phyloP scores from a whole-genome alignment of 2,797 vertebrate species.

The Myotis daubentonii region DNA sequence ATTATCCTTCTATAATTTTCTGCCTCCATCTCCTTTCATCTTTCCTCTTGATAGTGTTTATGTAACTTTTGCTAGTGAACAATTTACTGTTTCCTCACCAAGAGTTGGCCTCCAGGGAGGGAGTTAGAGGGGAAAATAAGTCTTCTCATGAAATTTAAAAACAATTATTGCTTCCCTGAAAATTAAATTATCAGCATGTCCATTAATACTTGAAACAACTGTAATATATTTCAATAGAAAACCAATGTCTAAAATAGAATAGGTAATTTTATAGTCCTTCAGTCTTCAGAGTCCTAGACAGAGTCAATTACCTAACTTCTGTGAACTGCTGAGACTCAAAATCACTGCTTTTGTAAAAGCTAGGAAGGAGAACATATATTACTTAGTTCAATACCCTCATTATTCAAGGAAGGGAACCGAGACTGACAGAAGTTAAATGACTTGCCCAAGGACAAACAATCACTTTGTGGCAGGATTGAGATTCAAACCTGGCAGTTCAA shows the following conservation, averaged over 20 bases:
- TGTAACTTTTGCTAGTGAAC: constrained; percentile 46
- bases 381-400: constrained; percentile 31
- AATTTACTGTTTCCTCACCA: constrained; percentile 17
- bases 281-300: constrained; percentile 27
- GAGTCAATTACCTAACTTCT: constrained; percentile 47
- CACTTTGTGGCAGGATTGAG: neutral
- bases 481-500: constrained; percentile 45
- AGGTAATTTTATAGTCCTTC: constrained; percentile 55
- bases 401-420: constrained; percentile 27
- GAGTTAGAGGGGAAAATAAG: neutral
- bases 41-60: constrained; percentile 31
- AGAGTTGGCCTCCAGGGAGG: neutral
- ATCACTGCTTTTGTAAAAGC: constrained; percentile 51
- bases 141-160: constrained; percentile 58
- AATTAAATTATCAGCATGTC: constrained; percentile 36
- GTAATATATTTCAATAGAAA: constrained; percentile 54
- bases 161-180: constrained; percentile 37
- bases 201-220: constrained; percentile 46
- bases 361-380: constrained; percentile 41
- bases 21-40: neutral
- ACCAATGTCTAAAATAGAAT: constrained; percentile 43
- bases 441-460: constrained; percentile 48
- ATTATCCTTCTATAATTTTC: neutral
- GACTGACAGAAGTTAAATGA: constrained; percentile 55
- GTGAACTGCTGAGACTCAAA: constrained; percentile 54